phyloP scores from a whole-genome alignment of 1,140 invertebrate genomes.

The Rhyzopertha dominica region DNA sequence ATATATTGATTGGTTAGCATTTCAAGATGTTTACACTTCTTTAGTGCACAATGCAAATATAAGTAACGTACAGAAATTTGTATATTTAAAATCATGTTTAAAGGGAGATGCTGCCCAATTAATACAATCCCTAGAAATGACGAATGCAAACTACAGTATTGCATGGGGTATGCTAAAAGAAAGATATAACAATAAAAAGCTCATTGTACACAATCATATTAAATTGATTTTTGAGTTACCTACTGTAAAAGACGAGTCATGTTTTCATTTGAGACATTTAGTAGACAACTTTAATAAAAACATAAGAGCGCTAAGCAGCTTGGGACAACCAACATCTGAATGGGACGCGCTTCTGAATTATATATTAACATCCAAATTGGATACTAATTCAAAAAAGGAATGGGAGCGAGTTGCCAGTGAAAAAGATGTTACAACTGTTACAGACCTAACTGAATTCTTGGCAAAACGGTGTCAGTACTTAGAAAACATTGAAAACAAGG shows the following conservation, averaged over 20 bases:
- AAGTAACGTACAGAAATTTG: conserved; percentile 30
- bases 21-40: conserved; percentile 24
- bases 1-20: conserved; percentile 24
- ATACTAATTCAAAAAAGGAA: conserved; percentile 10
- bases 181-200: conserved; percentile 9
- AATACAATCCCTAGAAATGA: conserved; percentile 24
- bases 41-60: conserved; percentile 26
- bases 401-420: conserved; percentile 15
- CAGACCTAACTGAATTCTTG: conserved; percentile 2
- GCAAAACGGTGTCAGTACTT: conserved; percentile 6
- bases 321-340: conserved; percentile 16
- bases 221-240: conserved; percentile 3
- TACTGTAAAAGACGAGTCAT: conserved; percentile 3
- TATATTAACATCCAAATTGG: conserved; percentile 15
- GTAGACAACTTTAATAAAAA: conserved; percentile 19
- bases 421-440: not conserved
- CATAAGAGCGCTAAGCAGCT: conserved; percentile 16
- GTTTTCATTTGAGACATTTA: conserved; percentile 10
- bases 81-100: conserved; percentile 29
- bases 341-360: conserved; percentile 23
- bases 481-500: conserved; percentile 4
- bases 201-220: conserved; percentile 10
- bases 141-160: conserved; percentile 6
- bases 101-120: conserved; percentile 21
- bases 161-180: conserved; percentile 12